A percentile compares a stretch with the other conserved stretches of the same genome.
phyloP scores from a whole-genome alignment of 2,797 vertebrate species.

The Sebastes diaconus region DNA sequence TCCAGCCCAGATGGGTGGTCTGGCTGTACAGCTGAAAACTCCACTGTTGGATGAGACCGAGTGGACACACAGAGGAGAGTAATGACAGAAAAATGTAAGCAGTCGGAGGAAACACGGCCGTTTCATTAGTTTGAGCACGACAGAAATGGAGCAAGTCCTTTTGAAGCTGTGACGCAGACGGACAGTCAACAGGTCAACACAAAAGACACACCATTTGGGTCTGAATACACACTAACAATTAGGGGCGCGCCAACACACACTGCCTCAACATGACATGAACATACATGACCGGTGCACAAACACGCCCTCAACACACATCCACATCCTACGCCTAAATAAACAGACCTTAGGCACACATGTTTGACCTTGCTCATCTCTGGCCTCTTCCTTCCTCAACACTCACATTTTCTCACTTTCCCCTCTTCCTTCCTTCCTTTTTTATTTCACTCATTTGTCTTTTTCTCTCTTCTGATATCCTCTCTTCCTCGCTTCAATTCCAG shows the following conservation, averaged over 20 bases:
- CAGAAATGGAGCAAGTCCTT: conserved; percentile 45
- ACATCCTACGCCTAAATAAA: conserved; percentile 38
- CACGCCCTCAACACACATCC: conserved; percentile 18
- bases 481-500: neutral
- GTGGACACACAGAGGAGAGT: neutral
- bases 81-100: conserved; percentile 10
- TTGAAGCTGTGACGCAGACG: conserved; percentile 27
- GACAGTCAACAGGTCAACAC: conserved; percentile 51
- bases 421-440: conserved; percentile 19
- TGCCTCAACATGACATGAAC: conserved; percentile 3
- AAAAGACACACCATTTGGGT: conserved; percentile 4
- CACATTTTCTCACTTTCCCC: conserved; percentile 14
- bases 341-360: conserved; percentile 36
- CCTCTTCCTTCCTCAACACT: conserved; percentile 20
- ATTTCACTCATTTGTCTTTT: conserved; percentile 1
- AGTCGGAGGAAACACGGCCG: neutral
- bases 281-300: conserved; percentile 2
- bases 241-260: neutral
- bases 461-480: conserved; percentile 1
- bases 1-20: neutral
- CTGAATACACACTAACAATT: conserved; percentile 19
- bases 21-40: neutral
- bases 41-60: neutral
- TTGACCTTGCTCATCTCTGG: conserved; percentile 44
- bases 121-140: conserved; percentile 27